Evolutionary conservation across 2,113 vertebrate genomes (phyloP).

Genomic region (Brachyistius frenatus): DNA sequence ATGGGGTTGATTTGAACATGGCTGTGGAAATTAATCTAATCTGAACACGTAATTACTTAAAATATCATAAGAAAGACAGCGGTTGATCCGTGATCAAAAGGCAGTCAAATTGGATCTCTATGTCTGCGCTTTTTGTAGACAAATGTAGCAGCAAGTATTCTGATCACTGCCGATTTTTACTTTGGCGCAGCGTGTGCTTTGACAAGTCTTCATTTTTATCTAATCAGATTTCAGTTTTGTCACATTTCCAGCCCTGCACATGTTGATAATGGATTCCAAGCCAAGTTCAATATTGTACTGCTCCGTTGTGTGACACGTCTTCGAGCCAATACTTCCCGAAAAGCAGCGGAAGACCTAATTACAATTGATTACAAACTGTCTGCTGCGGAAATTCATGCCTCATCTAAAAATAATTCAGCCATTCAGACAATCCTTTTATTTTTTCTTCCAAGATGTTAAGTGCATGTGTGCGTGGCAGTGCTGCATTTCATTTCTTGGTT

Average conservation of each 20-base stretch:
- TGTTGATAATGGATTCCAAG: conserved; percentile 66
- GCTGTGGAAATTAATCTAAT: conserved; percentile 2
- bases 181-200: conserved; percentile 12
- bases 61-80: neutral
- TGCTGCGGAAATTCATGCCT: conserved; percentile 53
- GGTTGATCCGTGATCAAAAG: conserved; percentile 22
- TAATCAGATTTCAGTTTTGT: conserved; percentile 67
- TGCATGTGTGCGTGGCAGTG: conserved; percentile 6
- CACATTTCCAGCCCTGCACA: conserved; percentile 56
- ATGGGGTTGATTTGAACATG: conserved; percentile 31
- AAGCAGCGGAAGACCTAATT: conserved; percentile 66
- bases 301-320: conserved; percentile 51
- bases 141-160: conserved; percentile 29
- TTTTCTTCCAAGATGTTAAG: conserved; percentile 14
- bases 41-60: conserved; percentile 17
- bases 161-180: conserved; percentile 39
- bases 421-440: conserved; percentile 37
- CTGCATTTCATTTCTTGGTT: conserved; percentile 49
- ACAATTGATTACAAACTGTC: conserved; percentile 72
- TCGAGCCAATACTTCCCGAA: conserved; percentile 30
- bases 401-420: conserved; percentile 65
- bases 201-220: conserved; percentile 45
- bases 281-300: conserved; percentile 53
- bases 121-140: neutral
- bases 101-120: conserved; percentile 16